These are phyloP conservation scores for Capreolus pygargus DNA, from an alignment of 2,113 vertebrate genomes.

Conservation along the genomic window DNA sequence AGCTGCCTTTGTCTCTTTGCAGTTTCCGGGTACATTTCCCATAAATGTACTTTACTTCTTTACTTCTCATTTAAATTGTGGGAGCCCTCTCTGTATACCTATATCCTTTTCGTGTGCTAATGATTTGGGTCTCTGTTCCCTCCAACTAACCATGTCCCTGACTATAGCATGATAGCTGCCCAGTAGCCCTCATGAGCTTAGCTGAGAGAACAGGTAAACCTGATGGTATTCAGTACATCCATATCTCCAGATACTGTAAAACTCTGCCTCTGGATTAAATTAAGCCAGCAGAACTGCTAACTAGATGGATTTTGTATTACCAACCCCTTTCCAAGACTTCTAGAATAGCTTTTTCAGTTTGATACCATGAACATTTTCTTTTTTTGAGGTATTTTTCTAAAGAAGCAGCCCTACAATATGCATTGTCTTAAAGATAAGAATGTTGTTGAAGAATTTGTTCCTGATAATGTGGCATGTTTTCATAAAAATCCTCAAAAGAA, in stretches of 20 bases:
- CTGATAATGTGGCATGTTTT: neutral
- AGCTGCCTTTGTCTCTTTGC: neutral
- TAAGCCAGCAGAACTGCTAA: neutral
- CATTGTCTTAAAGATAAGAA: neutral
- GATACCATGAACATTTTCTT: neutral
- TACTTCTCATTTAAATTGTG: neutral
- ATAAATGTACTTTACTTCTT: neutral
- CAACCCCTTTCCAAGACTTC: neutral
- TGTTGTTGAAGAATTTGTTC: neutral
- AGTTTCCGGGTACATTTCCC: neutral
- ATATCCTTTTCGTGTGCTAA: neutral
- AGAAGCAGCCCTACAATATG: neutral
- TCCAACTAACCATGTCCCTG: neutral
- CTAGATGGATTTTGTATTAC: neutral
- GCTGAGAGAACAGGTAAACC: neutral
- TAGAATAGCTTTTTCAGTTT: neutral
- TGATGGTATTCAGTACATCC: neutral
- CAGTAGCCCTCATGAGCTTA: neutral
- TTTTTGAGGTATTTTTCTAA: neutral
- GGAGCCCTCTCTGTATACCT: neutral
- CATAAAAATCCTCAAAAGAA: neutral
- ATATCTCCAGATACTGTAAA: neutral
- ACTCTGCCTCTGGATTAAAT: neutral
- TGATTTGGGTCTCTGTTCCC: neutral
- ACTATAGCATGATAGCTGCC: neutral